Evolutionary conservation across 1,140 invertebrate genomes (phyloP).

Genomic region (Leptestheria dahalacensis): DNA sequence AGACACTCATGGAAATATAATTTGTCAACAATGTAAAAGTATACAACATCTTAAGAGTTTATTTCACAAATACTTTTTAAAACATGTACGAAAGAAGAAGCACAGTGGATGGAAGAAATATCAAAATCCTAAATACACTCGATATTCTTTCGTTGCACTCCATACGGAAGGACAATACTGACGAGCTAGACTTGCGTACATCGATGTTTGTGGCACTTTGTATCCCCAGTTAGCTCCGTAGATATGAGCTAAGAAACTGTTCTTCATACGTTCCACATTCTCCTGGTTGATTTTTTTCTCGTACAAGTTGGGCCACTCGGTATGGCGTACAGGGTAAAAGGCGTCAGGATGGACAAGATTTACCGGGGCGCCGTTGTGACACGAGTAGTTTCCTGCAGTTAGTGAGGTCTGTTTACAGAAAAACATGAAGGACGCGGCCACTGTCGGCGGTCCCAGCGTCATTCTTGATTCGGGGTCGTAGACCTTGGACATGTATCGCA

Average conservation of each 20-base stretch:
- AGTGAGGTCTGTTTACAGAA: background rate
- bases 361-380: background rate
- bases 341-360: background rate
- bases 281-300: background rate
- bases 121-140: background rate
- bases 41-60: too few relatives aligned
- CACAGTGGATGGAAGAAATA: too few relatives aligned
- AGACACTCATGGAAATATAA: too few relatives aligned
- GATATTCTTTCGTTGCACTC: background rate
- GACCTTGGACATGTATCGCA: background rate
- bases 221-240: background rate
- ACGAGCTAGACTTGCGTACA: background rate
- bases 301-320: background rate
- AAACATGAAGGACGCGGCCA: background rate
- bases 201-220: background rate
- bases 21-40: too few relatives aligned
- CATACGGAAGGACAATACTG: slow-evolving; percentile 1
- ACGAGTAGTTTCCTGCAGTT: background rate
- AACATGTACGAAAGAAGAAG: too few relatives aligned
- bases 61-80: too few relatives aligned
- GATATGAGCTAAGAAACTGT: background rate
- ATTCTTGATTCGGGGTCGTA: background rate
- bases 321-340: slow-evolving; percentile 4
- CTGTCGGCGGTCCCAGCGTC: background rate
- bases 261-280: background rate